Evolutionary conservation across 2,888 invertebrate genomes (phyloP).

Genomic region (Sinotaia quadrata): DNA sequence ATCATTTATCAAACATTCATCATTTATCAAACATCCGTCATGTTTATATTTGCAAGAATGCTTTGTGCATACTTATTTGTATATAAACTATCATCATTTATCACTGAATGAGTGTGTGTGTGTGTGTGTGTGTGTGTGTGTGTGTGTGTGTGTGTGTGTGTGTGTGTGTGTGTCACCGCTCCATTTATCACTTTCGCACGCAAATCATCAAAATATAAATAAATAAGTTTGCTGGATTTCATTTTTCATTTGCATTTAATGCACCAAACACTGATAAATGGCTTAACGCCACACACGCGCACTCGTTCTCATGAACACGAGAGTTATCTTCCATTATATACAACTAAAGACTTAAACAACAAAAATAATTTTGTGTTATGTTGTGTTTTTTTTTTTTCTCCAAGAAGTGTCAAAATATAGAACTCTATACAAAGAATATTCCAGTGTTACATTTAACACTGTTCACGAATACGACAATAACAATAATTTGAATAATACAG

Average conservation of each 20-base stretch:
- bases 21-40: too few relatives aligned
- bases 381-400: constrained; percentile 4
- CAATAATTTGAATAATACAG: too few relatives aligned
- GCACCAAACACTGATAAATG: not conserved
- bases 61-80: too few relatives aligned
- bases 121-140: too few relatives aligned
- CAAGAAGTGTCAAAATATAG: constrained; percentile 29
- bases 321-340: not conserved
- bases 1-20: too few relatives aligned
- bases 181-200: not conserved
- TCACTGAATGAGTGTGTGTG: too few relatives aligned
- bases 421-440: constrained; percentile 21
- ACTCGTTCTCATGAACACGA: not conserved
- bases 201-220: not conserved
- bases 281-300: not conserved
- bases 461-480: too few relatives aligned
- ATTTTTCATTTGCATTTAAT: not conserved
- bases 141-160: not conserved
- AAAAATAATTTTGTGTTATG: constrained; percentile 21
- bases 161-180: not conserved
- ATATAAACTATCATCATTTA: too few relatives aligned
- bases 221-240: not conserved
- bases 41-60: too few relatives aligned
- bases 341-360: constrained; percentile 22
- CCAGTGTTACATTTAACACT: too few relatives aligned